Base-by-base conservation (phyloP, 2,113 vertebrate genomes). In the Acrocephalus kingi region DNA sequence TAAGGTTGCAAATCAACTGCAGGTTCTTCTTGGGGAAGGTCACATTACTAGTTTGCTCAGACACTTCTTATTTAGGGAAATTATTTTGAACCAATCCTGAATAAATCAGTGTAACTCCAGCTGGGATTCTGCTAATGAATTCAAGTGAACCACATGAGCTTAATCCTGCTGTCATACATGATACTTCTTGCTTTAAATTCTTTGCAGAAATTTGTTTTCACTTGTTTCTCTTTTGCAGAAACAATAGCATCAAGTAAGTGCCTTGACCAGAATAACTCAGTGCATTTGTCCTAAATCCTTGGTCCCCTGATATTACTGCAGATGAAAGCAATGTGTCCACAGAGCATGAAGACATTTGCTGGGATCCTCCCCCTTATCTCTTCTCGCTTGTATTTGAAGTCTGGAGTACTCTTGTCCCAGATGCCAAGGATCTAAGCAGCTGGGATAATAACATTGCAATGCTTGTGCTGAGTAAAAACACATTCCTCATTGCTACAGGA, bases 231-330 rank as follows among this genome's bases (percentile, higher is more conserved):
- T 85, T 90, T 90, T 76, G 49, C 18, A 71, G 79, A 82, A 94
- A 73, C 43, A 85, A 35, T 58, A 49, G 23, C 21, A 52, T 62
- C 52, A 84, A 66, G 17, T 68, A 72, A 86, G 30, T 52, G 49
- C 43, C 56, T 91, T 74, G 48, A 72, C 45, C 52, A 45, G 78
- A 96, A 81, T 31, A 49, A 81, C 61, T 81, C 30, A 28, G 51
- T 54, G 30, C 19, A 18, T 94, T 97, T 94, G 74, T 86, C 54
- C n/a, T 75, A 87, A 93, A 83, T 93, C 66, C 46, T 77, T 66
- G 13, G 37, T 80, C 67, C 80, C 30, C 66, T 90, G 74, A 16
- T 11, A 89, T 31, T 27, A 20, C 6, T 71, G 22, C 21, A 91
- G 37, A 93, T 84, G 72, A 91, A 96, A 96, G 52, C 33, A 90